phyloP scores from a whole-genome alignment of 2,888 invertebrate species.

The Lepidocyrtoides sp. region DNA sequence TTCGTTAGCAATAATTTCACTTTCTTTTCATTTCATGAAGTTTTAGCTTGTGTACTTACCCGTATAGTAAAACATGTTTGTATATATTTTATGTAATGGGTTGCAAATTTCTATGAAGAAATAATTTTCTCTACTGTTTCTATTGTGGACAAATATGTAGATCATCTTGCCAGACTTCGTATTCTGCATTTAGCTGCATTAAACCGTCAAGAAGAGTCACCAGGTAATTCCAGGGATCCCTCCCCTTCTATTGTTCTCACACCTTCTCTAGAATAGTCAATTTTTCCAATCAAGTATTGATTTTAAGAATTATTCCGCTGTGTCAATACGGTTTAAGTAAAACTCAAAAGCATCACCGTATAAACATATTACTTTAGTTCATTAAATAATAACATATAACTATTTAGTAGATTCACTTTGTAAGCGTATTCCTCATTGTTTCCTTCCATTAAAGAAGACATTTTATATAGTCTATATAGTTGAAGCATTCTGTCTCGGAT shows the following conservation, averaged over 20 bases:
- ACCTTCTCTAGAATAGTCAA: conserved; percentile 56
- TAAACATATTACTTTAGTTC: background rate
- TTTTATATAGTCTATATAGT: background rate
- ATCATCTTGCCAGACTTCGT: conserved; percentile 73
- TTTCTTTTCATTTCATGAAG: too few species aligned
- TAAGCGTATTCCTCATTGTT: background rate
- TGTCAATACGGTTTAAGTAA: too few species aligned
- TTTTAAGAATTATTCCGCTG: too few species aligned
- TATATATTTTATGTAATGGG: background rate
- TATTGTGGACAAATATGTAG: conserved; percentile 34
- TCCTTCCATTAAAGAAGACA: background rate
- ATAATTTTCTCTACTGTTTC: conserved; percentile 18
- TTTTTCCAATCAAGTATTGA: too few species aligned
- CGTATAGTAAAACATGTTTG: too few species aligned
- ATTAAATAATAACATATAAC: too few species aligned
- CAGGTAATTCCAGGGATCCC: conserved; percentile 73
- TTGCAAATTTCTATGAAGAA: too few species aligned
- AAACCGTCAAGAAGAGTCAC: conserved; percentile 64
- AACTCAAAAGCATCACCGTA: background rate
- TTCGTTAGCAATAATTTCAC: too few species aligned
- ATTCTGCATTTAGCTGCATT: conserved; percentile 70
- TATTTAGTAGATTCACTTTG: background rate
- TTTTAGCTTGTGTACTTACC: too few species aligned
- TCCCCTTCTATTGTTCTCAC: conserved; percentile 75
- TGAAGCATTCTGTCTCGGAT: too few species aligned